Evolutionary conservation across 1,140 invertebrate species (phyloP), one percentile per base, ranked within the genome.

Genomic region (Sinonovacula constricta): DNA sequence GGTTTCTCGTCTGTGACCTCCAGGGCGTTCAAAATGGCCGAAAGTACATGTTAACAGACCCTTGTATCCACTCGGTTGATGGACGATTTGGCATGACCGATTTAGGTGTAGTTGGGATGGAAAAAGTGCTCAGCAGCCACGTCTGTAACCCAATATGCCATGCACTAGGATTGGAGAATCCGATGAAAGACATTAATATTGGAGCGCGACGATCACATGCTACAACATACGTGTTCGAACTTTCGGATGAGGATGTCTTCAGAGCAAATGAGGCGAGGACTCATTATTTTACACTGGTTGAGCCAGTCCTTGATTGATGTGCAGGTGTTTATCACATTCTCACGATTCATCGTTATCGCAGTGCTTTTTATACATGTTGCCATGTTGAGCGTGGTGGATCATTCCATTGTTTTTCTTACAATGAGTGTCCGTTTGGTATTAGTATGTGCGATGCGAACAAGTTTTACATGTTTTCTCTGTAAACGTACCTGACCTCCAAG

Each of bases 1-100:
- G 65, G 53, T 63, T 45, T 54, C 63, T 81, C 2, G 74, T 81
- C 22, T 76, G 74, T n/a, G 72, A 81, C 34, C 45, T 81, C 3
- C 79, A 81, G 72, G 72, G 79, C 14, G 70, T 81, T 2, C 59
- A 65, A 15, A 66, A 69, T 30, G 59, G 59, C 36, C 63, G 56
- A 14, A 45, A 45, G n/a, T 81, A 74, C 57, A 7, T 57, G 0
- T 57, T 81, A 3, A 81, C 79, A 12, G 74, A 81, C 45, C 79
- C 79, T 14, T 63, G 70, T n/a, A 79, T 81, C 15, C 79, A 81
- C 63, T 77, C 66, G 1, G 36, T 77, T 14, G 66, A 79, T n/a
- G 62, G 59, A 12, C 31, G 57, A 2, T 81, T 53, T 57, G 79
- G 79, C 0, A 68, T 63, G 53, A 77, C 79, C 0, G 79, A 81